phyloP scores from a whole-genome alignment of 2,888 invertebrate species.

The Tridacna gigas region DNA sequence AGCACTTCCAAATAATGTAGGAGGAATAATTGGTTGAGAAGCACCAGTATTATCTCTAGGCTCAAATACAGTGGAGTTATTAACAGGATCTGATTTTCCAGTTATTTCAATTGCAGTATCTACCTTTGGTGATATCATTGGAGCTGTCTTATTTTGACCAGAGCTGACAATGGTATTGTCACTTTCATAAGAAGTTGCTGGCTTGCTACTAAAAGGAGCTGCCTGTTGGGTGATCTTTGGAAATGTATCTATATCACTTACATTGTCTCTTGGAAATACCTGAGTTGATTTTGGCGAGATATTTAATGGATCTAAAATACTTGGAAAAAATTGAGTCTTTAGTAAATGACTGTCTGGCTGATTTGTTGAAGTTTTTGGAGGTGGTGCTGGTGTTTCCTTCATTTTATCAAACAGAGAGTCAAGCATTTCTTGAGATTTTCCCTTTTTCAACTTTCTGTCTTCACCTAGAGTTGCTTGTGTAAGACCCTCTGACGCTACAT shows the following conservation, averaged over 20 bases:
- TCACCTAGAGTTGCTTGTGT: slow-evolving; percentile 15
- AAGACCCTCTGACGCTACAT: slow-evolving; percentile 5
- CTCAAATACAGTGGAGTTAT: slow-evolving; percentile 5
- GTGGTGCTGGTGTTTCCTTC: slow-evolving; percentile 25
- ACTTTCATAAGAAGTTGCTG: slow-evolving; percentile 7
- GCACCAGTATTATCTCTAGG: not conserved
- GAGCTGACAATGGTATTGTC: not conserved
- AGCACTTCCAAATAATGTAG: slow-evolving; percentile 9
- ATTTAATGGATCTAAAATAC: slow-evolving; percentile 49
- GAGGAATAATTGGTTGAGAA: slow-evolving; percentile 36
- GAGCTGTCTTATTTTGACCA: slow-evolving; percentile 4
- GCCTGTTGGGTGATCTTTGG: not conserved
- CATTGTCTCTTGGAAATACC: slow-evolving; percentile 24
- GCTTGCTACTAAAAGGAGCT: not conserved
- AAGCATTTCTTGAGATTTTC: slow-evolving; percentile 24
- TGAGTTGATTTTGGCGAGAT: slow-evolving; percentile 53
- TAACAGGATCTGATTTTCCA: slow-evolving; percentile 6
- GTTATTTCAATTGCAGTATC: slow-evolving; percentile 7
- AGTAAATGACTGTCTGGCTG: slow-evolving; percentile 21
- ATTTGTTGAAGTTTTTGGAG: slow-evolving; percentile 18
- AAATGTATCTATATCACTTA: slow-evolving; percentile 3
- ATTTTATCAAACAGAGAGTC: slow-evolving; percentile 45
- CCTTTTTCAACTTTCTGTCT: slow-evolving; percentile 20
- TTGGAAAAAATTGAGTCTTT: slow-evolving; percentile 49
- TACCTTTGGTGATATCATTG: slow-evolving; percentile 20